Evolutionary conservation across 1,140 invertebrate genomes (phyloP), one percentile per base, ranked within the genome.

Genomic region (Meloidogyne chitwoodi): DNA sequence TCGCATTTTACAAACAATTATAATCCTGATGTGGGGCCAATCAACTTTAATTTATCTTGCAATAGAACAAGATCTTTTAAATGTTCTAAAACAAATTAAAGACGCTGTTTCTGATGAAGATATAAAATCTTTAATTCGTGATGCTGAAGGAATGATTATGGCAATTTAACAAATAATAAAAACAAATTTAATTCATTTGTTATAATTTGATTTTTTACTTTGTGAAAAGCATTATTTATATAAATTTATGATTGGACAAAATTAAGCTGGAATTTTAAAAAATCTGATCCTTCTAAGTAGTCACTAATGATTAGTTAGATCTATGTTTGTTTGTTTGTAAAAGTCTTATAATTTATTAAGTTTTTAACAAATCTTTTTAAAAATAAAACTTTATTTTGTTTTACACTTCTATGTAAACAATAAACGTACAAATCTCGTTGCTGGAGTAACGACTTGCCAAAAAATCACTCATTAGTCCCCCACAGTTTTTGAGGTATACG

Each of bases 21-120:
- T 78, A 14, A 84, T 83, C 0, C 38, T 85, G 3, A 85, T 84
- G 83, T 83, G 82, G 83, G 83, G 83, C 14, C 79, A 84, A 68
- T 24, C 66, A 14, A 64, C 77, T 1, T 78, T 84, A 19, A 84
- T 84, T 68, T 31, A 31, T 56, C 26, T 84, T 1, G 19, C 65
- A n/a, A 65, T n/a, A 34, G 65, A 67, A 67, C 29, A 67, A n/a
- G 19, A n/a, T 12, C 67, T 84, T 27, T 34, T 64, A 8, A 14
- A 27, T 3, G 80, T 85, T 27, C 62, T 84, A 62, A 81, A 77
- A 22, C 76, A 62, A n/a, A 79, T 77, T 22, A 77, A 77, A 41
- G 77, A 77, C 29, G 76, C 48, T 19, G 66, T 77, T 62, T 34
- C 77, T 19, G 77, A 77, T 29, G 77, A 77, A 29, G 27, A 62